A percentile compares a stretch with the other conserved stretches of the same genome.
These are phyloP conservation scores for Xylota segnis DNA, from an alignment of 2,888 invertebrate genomes.

Conservation along the genomic window DNA sequence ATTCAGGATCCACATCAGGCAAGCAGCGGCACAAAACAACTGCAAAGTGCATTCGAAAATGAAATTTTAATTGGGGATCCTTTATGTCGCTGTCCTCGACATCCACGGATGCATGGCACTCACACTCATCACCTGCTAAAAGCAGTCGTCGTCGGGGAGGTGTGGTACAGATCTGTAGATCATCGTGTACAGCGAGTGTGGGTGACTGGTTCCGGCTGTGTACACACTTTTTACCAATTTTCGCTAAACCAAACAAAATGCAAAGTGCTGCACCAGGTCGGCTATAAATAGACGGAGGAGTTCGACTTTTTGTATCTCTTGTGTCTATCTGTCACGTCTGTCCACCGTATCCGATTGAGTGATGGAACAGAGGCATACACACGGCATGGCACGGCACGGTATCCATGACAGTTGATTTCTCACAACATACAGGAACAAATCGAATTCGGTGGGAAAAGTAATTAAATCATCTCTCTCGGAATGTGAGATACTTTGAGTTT, in stretches of 20 bases:
- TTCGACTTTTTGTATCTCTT: constrained; percentile 8
- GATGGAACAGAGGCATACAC: constrained; percentile 36
- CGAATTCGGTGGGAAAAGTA: constrained; percentile 70
- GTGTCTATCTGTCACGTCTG: constrained; percentile 50
- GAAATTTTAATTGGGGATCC: constrained; percentile 76
- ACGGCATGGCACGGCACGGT: constrained; percentile 1
- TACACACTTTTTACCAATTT: constrained; percentile 69
- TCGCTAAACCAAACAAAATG: constrained; percentile 53
- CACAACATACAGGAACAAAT: constrained; percentile 53
- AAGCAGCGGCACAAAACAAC: constrained; percentile 64
- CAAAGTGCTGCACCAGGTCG: constrained; percentile 65
- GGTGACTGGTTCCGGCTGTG: constrained; percentile 70
- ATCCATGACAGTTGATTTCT: constrained; percentile 37
- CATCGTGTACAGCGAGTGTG: constrained; percentile 12
- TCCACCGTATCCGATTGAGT: constrained; percentile 56
- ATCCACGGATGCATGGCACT: constrained; percentile 69
- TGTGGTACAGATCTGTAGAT: not conserved
- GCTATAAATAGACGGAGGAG: constrained; percentile 57
- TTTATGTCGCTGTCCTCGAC: constrained; percentile 72
- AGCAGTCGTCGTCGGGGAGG: not conserved
- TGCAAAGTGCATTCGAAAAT: constrained; percentile 76
- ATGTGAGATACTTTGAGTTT: constrained; percentile 61
- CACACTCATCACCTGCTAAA: constrained; percentile 26
- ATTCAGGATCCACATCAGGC: constrained; percentile 57
- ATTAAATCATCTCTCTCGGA: constrained; percentile 66